Percentiles rank a stretch among this genome's conserved stretches.
Conservation (phyloP, 2,888 invertebrate genomes). For the Cryptocephalus moraei region DNA sequence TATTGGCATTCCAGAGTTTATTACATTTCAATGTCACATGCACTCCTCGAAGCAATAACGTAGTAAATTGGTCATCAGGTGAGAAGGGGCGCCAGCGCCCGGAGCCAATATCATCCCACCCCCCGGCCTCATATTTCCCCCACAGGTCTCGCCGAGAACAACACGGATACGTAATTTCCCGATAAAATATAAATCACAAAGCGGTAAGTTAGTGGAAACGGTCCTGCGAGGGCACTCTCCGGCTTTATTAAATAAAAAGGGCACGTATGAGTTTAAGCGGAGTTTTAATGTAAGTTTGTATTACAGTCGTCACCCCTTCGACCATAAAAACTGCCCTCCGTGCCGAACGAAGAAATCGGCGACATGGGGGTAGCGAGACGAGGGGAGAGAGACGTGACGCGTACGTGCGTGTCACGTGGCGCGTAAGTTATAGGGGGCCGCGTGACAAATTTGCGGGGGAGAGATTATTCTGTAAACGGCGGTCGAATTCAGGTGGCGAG, state of each 20-base stretch:
- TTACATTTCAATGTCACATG: too few relatives aligned
- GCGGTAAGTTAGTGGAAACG: background rate
- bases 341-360: background rate
- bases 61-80: too few relatives aligned
- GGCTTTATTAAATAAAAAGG: slow-evolving; percentile 22
- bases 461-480: too few relatives aligned
- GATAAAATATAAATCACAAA: background rate
- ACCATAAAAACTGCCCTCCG: slow-evolving; percentile 6
- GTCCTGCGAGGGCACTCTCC: slow-evolving; percentile 1
- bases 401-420: background rate
- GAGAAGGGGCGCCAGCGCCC: too few relatives aligned
- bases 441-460: background rate
- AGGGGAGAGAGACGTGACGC: background rate
- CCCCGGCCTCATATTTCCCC: too few relatives aligned
- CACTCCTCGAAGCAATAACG: too few relatives aligned
- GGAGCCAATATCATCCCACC: too few relatives aligned
- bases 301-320: slow-evolving; percentile 11
- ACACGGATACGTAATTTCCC: background rate
- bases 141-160: too few relatives aligned
- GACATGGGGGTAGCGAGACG: slow-evolving; percentile 1
- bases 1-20: too few relatives aligned
- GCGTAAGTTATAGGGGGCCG: background rate
- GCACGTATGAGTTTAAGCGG: slow-evolving; percentile 21
- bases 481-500: too few relatives aligned
- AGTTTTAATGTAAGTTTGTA: slow-evolving; percentile 19